Percentiles rank a stretch among this genome's conserved stretches.
Evolutionary conservation across 2,888 invertebrate species (phyloP).

Genomic region (Beris chalybata): DNA sequence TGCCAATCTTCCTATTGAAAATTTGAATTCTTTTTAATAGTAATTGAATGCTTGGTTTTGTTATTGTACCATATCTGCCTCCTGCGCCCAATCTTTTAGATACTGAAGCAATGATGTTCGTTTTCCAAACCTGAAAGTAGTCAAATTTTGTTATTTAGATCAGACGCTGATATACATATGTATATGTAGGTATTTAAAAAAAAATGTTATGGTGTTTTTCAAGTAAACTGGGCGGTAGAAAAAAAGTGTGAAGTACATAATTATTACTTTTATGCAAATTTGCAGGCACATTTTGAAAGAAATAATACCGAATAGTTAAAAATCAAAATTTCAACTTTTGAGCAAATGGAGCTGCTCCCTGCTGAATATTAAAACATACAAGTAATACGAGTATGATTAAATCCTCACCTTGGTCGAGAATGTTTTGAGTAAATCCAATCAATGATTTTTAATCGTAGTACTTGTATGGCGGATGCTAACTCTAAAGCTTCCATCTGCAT

Average conservation of each 20-base stretch:
- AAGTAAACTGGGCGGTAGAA: not conserved
- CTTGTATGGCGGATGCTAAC: conserved; percentile 59
- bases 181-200: not conserved
- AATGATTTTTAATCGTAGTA: conserved; percentile 62
- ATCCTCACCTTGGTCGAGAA: conserved; percentile 60
- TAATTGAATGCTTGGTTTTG: not conserved
- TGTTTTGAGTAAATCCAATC: conserved; percentile 64
- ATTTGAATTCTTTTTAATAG: not conserved
- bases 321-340: not conserved
- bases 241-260: too few relatives aligned
- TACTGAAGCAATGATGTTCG: conserved; percentile 47
- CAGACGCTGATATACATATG: not conserved
- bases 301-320: not conserved
- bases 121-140: conserved; percentile 50
- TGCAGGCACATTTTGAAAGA: too few relatives aligned
- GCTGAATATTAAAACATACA: not conserved
- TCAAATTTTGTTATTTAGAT: not conserved
- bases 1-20: conserved; percentile 44
- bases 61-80: conserved; percentile 35
- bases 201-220: not conserved
- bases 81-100: conserved; percentile 47
- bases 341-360: not conserved
- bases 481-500: conserved; percentile 35
- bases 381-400: not conserved
- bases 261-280: too few relatives aligned